Base-by-base conservation (phyloP, 1,140 invertebrate genomes). In the Mylabris phalerata region DNA sequence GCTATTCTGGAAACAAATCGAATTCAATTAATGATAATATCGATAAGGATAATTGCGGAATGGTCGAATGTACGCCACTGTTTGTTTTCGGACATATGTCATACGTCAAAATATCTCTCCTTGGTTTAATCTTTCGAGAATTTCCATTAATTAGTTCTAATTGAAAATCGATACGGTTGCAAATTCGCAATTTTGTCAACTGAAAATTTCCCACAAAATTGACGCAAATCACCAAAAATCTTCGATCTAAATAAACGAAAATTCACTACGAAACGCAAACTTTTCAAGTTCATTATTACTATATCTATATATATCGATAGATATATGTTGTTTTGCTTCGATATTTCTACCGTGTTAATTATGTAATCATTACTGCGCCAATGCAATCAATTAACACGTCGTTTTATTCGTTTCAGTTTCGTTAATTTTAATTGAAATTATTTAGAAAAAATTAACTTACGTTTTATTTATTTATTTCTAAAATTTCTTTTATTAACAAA, bases 401-500 rank as follows among this genome's bases (percentile, higher is more conserved):
- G 19, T 19, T 19, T 19, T 19, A 19, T 19, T 19, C 19, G 19
- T 2, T 19, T 19, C 19, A 1, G 1, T 19, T 50, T 47, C 38
- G 10, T 40, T 46, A 5, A 26, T 51, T 25, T 48, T 47, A 50
- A 42, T 49, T 32, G 50, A 51, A 47, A 43, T 27, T 25, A 55
- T 48, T 49, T 48, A 46, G 55, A 45, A 46, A 55, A 46, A 60
- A 51, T 51, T 27, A 60, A n/a, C 47, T 26, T 54, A 50, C 48
- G 19, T 48, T 61, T 52, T 42, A 49, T 45, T 47, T 55, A 49
- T 56, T 52, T 57, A 55, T 48, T 25, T 3, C 11, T 55, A 61
- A 61, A 61, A 57, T 55, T 64, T 52, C 57, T 55, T 52, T 60
- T 64, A 55, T 61, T 55, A 52, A 55, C 24, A 27, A 38, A 61